These are phyloP conservation scores for Anseranas semipalmata DNA, from an alignment of 2,113 vertebrate genomes.

Conservation along the genomic window DNA sequence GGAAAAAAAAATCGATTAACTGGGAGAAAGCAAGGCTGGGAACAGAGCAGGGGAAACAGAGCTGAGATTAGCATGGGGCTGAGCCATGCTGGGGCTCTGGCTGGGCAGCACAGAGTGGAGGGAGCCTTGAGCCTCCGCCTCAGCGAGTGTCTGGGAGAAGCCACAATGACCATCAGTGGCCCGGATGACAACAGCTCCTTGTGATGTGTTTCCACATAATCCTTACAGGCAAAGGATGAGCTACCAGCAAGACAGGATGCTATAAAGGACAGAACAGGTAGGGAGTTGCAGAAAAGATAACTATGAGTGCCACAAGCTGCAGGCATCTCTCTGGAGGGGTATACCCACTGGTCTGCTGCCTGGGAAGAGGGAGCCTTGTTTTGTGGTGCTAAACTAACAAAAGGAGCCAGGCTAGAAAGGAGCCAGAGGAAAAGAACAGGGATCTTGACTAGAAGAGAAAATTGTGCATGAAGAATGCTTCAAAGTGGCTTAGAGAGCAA, in stretches of 20 bases:
- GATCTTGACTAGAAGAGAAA: neutral
- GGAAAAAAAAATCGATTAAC: neutral
- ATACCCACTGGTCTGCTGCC: neutral
- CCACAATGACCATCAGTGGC: fast-evolving
- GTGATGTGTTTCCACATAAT: neutral
- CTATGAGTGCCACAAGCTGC: neutral
- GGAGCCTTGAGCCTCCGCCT: neutral
- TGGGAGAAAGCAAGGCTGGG: neutral
- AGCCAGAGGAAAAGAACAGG: neutral
- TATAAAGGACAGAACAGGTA: fast-evolving
- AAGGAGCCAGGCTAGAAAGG: neutral
- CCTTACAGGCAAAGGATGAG: fast-evolving
- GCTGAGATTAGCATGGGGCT: fast-evolving
- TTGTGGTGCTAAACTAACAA: no score
- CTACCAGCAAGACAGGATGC: neutral
- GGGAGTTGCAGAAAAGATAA: neutral
- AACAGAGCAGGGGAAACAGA: neutral
- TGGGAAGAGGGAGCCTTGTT: neutral
- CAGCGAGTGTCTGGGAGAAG: fast-evolving
- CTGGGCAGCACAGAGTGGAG: fast-evolving
- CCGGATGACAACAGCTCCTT: neutral
- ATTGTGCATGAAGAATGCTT: neutral
- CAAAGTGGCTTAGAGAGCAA: neutral
- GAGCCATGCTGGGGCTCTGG: neutral
- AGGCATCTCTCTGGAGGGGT: neutral